Base-by-base conservation (phyloP, 2,797 vertebrate species). In the Gymnothorax reevesii region DNA sequence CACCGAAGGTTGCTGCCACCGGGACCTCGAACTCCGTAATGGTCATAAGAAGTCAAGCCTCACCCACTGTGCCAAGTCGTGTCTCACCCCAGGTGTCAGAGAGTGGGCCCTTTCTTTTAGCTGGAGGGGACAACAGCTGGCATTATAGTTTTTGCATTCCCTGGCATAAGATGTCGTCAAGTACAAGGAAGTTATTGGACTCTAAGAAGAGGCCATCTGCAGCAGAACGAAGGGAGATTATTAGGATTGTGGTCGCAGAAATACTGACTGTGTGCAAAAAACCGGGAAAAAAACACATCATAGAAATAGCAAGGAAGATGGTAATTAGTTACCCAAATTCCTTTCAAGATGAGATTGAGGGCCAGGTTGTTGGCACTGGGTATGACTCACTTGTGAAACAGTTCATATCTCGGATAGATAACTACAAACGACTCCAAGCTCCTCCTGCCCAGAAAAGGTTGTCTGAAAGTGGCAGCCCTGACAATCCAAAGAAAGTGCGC, bases 261-360 rank as follows among this genome's bases (percentile, higher is more conserved):
- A 87, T 89, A 33, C 15, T 88, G 2, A 22, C 60, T 33, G 86
- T 85, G 13, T 89, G 89, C 85, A 89, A 88, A 6, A 88, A 88
- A 64, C 85, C 83, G 27, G 66, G 86, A 83, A 88, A 88, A 82
- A 88, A 7, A n/a, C 89, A 91, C 60, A 57, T 87, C 42, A 13
- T 7, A 64, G 83, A 88, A 77, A 87, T 83, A 52, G 57, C 86
- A 66, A 88, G 73, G 57, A 69, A 42, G 5, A 85, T 88, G 73
- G 75, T 87, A 60, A 49, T 88, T 69, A 1, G 0, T 9, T 88
- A 88, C 86, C 75, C 83, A 27, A 89, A 86, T 85, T 88, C 89
- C 13, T 90, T 90, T 49, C 15, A 2, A 84, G 86, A 89, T 85
- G 86, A 90, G 66, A 89, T 85, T 60, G 86, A 88, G 73, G 86